These are phyloP conservation scores for Melanotaenia boesemani DNA, from an alignment of 2,797 vertebrate genomes.

Conservation along the genomic window DNA sequence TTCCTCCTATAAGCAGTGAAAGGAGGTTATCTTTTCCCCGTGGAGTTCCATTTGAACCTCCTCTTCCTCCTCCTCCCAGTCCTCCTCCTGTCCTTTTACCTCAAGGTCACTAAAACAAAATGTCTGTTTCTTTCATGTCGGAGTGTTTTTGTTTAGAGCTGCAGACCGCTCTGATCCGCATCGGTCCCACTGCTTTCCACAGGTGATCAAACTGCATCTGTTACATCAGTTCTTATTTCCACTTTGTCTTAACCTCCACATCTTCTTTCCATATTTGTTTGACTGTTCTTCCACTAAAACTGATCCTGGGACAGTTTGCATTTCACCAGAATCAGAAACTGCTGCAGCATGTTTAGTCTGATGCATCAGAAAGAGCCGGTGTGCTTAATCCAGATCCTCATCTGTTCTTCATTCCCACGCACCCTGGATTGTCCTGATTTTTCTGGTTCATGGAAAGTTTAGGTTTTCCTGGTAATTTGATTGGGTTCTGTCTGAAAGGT, in stretches of 20 bases:
- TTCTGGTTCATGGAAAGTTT: slow-evolving; percentile 49
- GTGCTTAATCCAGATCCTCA: neutral
- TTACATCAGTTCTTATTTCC: no score
- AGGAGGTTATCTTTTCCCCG: slow-evolving; percentile 56
- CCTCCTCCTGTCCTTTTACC: slow-evolving; percentile 15
- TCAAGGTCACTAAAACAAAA: slow-evolving; percentile 23
- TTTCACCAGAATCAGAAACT: no score
- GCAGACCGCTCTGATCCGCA: slow-evolving; percentile 15
- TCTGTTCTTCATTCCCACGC: no score
- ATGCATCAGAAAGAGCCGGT: no score
- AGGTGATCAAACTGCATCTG: no score
- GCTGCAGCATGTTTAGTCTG: no score
- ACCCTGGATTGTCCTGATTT: neutral
- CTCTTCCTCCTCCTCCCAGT: slow-evolving; percentile 3
- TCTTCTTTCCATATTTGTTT: no score
- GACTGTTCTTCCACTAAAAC: no score
- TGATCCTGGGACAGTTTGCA: no score
- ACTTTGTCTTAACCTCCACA: no score
- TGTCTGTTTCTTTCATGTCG: slow-evolving; percentile 2
- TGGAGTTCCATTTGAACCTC: slow-evolving; percentile 24
- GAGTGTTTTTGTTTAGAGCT: neutral
- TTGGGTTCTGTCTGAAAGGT: slow-evolving; percentile 38
- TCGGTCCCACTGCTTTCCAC: neutral
- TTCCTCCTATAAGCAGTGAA: slow-evolving; percentile 24
- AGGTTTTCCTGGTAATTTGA: slow-evolving; percentile 20